Evolutionary conservation across 2,113 vertebrate genomes (phyloP).

Genomic region (Peromyscus polionotus): DNA sequence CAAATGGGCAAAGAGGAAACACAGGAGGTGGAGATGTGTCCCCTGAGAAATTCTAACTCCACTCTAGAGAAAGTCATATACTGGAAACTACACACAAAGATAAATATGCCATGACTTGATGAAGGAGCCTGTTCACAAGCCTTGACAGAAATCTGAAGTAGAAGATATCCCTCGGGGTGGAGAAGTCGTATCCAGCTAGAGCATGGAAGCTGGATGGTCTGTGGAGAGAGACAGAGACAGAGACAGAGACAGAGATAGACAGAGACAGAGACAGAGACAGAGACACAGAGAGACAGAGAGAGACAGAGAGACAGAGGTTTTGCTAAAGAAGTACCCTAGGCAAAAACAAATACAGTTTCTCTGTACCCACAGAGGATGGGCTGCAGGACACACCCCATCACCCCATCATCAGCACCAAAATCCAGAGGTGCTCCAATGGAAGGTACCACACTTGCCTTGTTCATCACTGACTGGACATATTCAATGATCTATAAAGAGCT

Average conservation of each 20-base stretch:
- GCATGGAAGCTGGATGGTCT: not conserved
- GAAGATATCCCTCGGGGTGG: not conserved
- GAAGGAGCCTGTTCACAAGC: not conserved
- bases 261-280: not conserved
- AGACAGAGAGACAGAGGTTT: not conserved
- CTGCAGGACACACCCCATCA: not conserved
- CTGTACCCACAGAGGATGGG: not conserved
- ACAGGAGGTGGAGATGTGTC: not conserved
- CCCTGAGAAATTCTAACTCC: not conserved
- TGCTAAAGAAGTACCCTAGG: fast-evolving
- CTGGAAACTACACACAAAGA: not conserved
- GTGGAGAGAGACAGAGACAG: not conserved
- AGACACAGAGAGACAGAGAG: not conserved
- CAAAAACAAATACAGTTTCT: not conserved
- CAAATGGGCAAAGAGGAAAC: too few species aligned
- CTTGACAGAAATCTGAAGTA: not conserved
- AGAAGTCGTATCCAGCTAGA: not conserved
- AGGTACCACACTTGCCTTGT: not conserved
- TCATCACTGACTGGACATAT: not conserved
- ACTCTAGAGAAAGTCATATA: not conserved
- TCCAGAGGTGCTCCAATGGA: not conserved
- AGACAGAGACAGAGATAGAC: not conserved
- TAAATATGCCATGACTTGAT: not conserved
- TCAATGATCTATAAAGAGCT: not conserved
- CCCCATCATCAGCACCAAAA: not conserved